A percentile compares a stretch with the other conserved stretches of the same genome.
Evolutionary conservation across 2,797 vertebrate genomes (phyloP).

Genomic region (Lepus oiostolus): DNA sequence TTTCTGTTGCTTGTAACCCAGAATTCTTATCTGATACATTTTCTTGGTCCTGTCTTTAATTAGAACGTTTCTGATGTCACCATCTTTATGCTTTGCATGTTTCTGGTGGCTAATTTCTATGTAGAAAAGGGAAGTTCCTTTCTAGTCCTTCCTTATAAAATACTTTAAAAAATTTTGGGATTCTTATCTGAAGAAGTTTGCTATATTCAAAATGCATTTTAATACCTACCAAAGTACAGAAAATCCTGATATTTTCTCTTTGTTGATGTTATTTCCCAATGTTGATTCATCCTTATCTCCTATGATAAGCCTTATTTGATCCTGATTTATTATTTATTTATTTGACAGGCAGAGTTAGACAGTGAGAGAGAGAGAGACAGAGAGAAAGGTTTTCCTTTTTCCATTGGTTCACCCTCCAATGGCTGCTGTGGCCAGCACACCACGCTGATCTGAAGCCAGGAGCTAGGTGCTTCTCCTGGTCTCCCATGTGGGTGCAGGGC

Average conservation of each 20-base stretch:
- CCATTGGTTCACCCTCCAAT: too few species aligned
- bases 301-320: not conserved
- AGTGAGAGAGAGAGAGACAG: too few species aligned
- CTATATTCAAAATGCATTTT: not conserved
- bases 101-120: conserved; percentile 9
- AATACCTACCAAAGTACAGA: conserved; percentile 7
- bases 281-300: not conserved
- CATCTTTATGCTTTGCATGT: not conserved
- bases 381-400: too few species aligned
- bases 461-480: too few species aligned
- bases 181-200: not conserved
- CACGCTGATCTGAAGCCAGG: too few species aligned
- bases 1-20: conserved; percentile 32
- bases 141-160: not conserved
- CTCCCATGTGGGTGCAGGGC: too few species aligned
- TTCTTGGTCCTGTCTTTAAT: conserved; percentile 20
- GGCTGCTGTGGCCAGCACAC: too few species aligned
- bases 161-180: not conserved
- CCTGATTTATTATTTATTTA: not conserved
- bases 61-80: not conserved
- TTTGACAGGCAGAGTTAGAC: too few species aligned
- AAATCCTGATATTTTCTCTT: conserved; percentile 18
- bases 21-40: not conserved
- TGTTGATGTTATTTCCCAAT: conserved; percentile 36
- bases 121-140: not conserved